Evolutionary conservation across 2,113 vertebrate genomes (phyloP), one percentile per base, ranked within the genome.

Genomic region (Fulmarus glacialis): DNA sequence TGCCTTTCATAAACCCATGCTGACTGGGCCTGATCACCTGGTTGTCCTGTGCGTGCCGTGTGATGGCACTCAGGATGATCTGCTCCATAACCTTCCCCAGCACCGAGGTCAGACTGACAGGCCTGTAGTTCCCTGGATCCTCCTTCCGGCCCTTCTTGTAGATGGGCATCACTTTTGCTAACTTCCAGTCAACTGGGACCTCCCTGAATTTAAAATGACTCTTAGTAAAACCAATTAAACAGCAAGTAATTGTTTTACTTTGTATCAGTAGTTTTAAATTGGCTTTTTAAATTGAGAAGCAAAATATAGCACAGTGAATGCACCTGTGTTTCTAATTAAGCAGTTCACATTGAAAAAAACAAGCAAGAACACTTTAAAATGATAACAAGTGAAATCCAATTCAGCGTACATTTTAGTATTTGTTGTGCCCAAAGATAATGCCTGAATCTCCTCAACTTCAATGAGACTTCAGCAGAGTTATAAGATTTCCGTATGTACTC

Each of bases 221-320:
- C 91, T 94, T 89, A 55, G 66, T 78, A 63, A 97, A 97, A 62
- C 84, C 67, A 96, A 87, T 96, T 96, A 97, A 89, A 80, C 30
- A 87, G 71, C 48, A 36, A 78, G 36, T 92, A 92, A 96, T 92
- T 89, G 79, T 96, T 95, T 97, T 95, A 87, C 36, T 92, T 85
- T 86, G 34, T 94, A 92, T 85, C 92, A 68, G 77, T 78, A 80
- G 72, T 67, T 95, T 94, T 60, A 89, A 97, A 94, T 88, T 87
- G 50, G 30, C 79, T 88, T 96, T 95, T 93, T 89, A 90, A 95
- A 87, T 75, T 92, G 84, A 92, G 81, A 72, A 85, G 64, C 64
- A 62, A 72, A 93, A 74, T 63, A 56, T 11, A 88, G 40, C 74
- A 45, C 58, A 34, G 40, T 24, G 64, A 79, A 73, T 62, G 50